phyloP scores from a whole-genome alignment of 2,797 vertebrate genomes.

The Cottoperca gobio region DNA sequence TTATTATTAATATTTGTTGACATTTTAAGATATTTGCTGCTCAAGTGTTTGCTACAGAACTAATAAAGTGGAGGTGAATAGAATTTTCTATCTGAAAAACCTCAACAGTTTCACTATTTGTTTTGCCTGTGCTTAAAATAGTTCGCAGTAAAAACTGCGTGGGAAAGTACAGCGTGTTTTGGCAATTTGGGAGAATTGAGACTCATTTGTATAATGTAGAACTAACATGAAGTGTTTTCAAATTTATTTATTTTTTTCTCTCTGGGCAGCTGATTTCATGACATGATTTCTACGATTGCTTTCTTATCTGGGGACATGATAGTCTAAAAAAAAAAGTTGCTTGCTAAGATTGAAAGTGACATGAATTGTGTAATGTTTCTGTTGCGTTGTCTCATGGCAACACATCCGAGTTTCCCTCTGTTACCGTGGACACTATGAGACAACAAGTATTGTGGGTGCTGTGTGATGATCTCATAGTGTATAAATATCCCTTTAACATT shows the following conservation, averaged over 20 bases:
- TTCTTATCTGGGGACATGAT: background rate
- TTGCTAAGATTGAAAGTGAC: accelerated
- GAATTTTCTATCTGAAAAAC: background rate
- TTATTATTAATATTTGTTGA: background rate
- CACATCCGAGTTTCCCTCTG: constrained; percentile 11
- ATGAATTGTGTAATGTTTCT: background rate
- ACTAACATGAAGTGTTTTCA: background rate
- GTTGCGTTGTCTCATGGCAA: constrained; percentile 38
- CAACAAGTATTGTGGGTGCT: background rate
- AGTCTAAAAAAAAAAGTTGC: background rate
- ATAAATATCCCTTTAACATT: constrained; percentile 56
- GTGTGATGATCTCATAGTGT: constrained; percentile 57
- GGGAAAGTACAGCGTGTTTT: background rate
- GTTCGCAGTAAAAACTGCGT: background rate
- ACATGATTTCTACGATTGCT: background rate
- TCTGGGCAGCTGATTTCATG: background rate
- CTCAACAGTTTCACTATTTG: background rate
- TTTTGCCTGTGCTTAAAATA: background rate
- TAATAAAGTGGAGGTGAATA: background rate
- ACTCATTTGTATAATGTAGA: background rate
- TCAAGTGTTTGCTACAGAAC: background rate
- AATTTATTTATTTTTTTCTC: background rate
- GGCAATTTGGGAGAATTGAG: background rate
- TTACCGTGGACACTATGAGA: background rate
- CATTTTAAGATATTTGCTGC: background rate